A percentile compares a stretch with the other conserved stretches of the same genome.
Conservation (phyloP, 2,888 invertebrate genomes). For the Disparrhopalites patrizii region DNA sequence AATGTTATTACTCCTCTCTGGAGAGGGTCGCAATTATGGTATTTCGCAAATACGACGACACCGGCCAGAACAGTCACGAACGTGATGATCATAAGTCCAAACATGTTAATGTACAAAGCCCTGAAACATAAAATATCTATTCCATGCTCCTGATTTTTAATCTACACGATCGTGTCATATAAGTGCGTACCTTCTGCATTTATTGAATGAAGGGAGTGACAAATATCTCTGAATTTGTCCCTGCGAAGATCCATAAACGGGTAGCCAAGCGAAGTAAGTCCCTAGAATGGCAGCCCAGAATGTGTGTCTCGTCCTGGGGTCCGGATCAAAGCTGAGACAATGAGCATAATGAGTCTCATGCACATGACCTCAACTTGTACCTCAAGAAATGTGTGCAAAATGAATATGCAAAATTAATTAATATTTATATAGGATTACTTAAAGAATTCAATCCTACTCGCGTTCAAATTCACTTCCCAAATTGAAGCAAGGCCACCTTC, state of each 20-base stretch:
- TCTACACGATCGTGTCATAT: background rate
- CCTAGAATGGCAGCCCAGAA: constrained; percentile 43
- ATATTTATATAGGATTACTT: constrained; percentile 36
- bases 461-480: constrained; percentile 25
- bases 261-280: constrained; percentile 41
- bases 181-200: constrained; percentile 2
- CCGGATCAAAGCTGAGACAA: constrained; percentile 42
- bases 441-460: constrained; percentile 38
- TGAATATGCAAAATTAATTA: too few species aligned
- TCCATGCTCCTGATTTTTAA: background rate
- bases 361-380: constrained; percentile 1
- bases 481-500: constrained; percentile 38
- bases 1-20: constrained; percentile 63
- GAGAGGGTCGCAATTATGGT: constrained; percentile 78
- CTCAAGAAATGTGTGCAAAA: background rate
- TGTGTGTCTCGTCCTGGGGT: constrained; percentile 44
- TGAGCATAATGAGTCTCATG: background rate
- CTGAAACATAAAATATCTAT: constrained; percentile 41
- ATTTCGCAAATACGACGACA: constrained; percentile 78
- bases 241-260: constrained; percentile 27
- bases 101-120: constrained; percentile 50
- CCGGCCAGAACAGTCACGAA: constrained; percentile 76
- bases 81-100: constrained; percentile 52
- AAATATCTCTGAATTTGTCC: constrained; percentile 26
- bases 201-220: constrained; percentile 7